These are phyloP conservation scores for Microcebus griseorufus DNA, from an alignment of 2,113 vertebrate genomes.

Conservation along the genomic window DNA sequence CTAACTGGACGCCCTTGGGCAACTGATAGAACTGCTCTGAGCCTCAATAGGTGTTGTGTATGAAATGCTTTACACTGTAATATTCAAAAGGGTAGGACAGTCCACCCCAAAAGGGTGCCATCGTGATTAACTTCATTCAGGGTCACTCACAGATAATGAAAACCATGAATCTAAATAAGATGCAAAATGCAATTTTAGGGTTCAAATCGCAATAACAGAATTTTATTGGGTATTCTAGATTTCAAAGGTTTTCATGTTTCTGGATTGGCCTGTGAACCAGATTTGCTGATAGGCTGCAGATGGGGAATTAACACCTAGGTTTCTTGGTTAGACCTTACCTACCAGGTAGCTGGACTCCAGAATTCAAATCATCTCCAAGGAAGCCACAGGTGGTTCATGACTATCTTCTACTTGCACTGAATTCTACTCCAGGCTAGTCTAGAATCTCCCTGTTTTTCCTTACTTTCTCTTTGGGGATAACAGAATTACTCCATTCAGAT, in stretches of 20 bases:
- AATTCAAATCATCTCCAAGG: neutral
- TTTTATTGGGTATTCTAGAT: no score
- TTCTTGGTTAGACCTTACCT: neutral
- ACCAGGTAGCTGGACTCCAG: neutral
- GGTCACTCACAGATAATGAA: constrained; percentile 30
- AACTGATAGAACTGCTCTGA: neutral
- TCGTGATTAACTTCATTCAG: neutral
- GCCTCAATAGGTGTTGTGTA: neutral
- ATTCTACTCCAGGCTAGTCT: neutral
- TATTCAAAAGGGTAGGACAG: neutral
- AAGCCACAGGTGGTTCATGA: neutral
- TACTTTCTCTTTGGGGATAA: constrained; percentile 8
- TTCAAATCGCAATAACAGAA: neutral
- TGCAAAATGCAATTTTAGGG: neutral
- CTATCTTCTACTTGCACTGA: neutral
- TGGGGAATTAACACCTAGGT: neutral
- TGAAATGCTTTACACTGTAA: neutral
- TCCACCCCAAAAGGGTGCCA: neutral
- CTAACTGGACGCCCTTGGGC: neutral
- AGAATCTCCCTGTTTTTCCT: neutral
- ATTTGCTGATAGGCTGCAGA: neutral
- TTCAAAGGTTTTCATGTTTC: constrained; percentile 24
- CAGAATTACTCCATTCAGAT: neutral
- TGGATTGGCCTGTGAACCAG: neutral
- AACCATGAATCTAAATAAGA: neutral